Evolutionary conservation across 2,888 invertebrate genomes (phyloP).

Genomic region (Onchidella celtica): DNA sequence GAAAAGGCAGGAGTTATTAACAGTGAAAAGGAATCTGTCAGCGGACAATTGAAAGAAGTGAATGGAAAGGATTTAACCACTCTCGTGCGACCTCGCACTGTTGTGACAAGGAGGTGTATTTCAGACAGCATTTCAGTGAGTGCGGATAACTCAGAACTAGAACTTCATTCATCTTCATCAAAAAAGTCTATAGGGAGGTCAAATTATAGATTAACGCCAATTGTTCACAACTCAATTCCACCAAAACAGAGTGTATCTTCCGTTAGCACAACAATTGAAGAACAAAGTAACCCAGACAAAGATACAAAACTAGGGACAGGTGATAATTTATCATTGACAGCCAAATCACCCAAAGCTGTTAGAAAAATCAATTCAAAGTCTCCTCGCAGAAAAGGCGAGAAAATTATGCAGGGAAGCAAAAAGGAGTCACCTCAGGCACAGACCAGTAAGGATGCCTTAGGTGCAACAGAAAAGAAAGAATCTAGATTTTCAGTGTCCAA

Average conservation of each 20-base stretch:
- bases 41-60: constrained; percentile 45
- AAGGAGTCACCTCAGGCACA: background rate
- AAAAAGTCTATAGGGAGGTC: constrained; percentile 18
- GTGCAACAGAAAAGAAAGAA: background rate
- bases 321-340: constrained; percentile 26
- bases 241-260: constrained; percentile 35
- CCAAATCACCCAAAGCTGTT: background rate
- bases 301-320: constrained; percentile 24
- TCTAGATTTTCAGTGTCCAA: constrained; percentile 6
- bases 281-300: constrained; percentile 24
- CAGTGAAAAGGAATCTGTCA: constrained; percentile 36
- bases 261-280: constrained; percentile 20
- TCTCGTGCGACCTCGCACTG: constrained; percentile 22
- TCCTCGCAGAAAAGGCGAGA: constrained; percentile 35
- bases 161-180: background rate
- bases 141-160: constrained; percentile 35
- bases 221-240: constrained; percentile 45
- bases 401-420: constrained; percentile 46
- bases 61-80: constrained; percentile 21
- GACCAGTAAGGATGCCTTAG: constrained; percentile 10
- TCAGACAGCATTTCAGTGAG: constrained; percentile 49
- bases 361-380: constrained; percentile 31
- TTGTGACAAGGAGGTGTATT: constrained; percentile 29
- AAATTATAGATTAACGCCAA: constrained; percentile 36
- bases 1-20: constrained; percentile 45